Base-by-base conservation (phyloP, 2,113 vertebrate species). In the Misgurnus mizolepis region DNA sequence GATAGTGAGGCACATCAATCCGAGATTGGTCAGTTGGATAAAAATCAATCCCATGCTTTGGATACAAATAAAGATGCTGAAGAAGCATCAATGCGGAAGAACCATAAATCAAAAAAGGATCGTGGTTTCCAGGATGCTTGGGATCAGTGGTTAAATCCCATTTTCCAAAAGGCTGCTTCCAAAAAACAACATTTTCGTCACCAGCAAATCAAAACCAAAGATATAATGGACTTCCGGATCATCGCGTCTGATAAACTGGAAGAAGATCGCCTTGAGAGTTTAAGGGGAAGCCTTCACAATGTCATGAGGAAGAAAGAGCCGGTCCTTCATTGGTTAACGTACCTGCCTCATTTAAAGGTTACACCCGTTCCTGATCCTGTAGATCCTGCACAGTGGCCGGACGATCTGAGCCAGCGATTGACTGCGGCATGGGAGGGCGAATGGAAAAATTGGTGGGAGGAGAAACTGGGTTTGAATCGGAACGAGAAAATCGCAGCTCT, bases 361-460 rank as follows among this genome's bases (percentile, higher is more conserved):
- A 79, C 72, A 0, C 85, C 87, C 0, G 14, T 92, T 7, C 88
- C 91, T 0, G n/a, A 86, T 0, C 4, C 1, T 0, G 89, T 93
- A 0, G 78, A 89, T 12, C 67, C 89, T 0, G 77, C 71, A 0
- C 9, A n/a, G 1, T 93, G 90, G 56, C 67, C 3, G 0, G 93
- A 95, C 0, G 82, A 87, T 3, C 85, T 96, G 7, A 96, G 92
- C 5, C 6, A 89, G 3, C 93, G 96, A 0, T 81, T 98, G 76
- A 91, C 87, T 0, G 78, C 81, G 0, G 86, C 95, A 2, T 98
- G 97, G 96, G 81, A 80, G 0, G 90, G 86, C 0, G 84, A 49
- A 0, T 93, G 89, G 87, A 79, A 27, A 0, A 74, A 66, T 0
- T 97, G 96, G 95, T 96, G 96, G 96, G 87, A 88, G 0, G 90